Evolutionary conservation across 2,888 invertebrate genomes (phyloP).

Genomic region (Caenorhabditis angaria): DNA sequence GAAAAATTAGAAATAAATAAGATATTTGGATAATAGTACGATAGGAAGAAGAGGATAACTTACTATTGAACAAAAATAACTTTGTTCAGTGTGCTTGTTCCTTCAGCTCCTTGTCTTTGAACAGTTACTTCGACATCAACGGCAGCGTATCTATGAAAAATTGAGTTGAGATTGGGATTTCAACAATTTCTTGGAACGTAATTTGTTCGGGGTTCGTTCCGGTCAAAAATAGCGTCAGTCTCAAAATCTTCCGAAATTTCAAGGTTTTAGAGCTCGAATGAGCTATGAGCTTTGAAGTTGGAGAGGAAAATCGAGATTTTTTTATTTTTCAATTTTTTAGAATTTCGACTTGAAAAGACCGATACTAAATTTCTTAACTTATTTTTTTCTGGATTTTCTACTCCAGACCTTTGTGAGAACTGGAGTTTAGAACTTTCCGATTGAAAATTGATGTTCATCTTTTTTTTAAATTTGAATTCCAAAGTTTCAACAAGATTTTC

Average conservation of each 20-base stretch:
- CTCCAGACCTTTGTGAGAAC: too few relatives aligned
- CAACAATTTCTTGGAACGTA: background rate
- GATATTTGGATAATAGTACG: too few relatives aligned
- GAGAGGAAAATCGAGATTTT: too few relatives aligned
- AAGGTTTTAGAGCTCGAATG: background rate
- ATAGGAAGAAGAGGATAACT: too few relatives aligned
- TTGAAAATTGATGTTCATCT: background rate
- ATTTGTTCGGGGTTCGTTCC: too few relatives aligned
- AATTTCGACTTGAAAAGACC: too few relatives aligned
- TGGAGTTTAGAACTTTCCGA: background rate
- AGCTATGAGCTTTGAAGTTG: background rate
- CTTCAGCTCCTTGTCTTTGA: constrained; percentile 72
- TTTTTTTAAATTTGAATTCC: too few relatives aligned
- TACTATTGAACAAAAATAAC: constrained; percentile 72
- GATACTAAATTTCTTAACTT: too few relatives aligned
- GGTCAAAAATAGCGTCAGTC: too few relatives aligned
- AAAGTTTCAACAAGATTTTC: too few relatives aligned
- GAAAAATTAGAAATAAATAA: constrained; percentile 33
- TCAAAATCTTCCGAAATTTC: constrained; percentile 2
- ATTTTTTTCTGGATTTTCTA: too few relatives aligned
- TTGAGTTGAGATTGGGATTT: background rate
- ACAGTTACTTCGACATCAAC: constrained; percentile 72
- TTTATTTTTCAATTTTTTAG: too few relatives aligned
- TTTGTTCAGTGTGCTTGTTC: constrained; percentile 68
- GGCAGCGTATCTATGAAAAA: constrained; percentile 65